These are phyloP conservation scores for Spongia lamella DNA, from an alignment of 37 sponge, comb jelly and placozoan genomes.

Conservation along the genomic window DNA sequence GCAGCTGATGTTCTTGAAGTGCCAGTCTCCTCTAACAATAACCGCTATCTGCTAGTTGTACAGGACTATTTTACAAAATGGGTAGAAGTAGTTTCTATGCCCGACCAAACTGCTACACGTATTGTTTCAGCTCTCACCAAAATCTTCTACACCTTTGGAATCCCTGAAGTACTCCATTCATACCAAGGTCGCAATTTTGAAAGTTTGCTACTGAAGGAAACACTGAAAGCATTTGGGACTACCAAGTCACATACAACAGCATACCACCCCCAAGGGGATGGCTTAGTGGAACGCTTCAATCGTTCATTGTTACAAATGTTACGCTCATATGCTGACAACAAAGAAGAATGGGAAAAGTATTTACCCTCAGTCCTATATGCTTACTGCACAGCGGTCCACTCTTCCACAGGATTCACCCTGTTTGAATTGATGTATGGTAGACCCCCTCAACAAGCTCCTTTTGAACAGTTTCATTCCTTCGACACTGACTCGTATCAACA, in stretches of 20 bases:
- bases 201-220: neutral
- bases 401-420: neutral
- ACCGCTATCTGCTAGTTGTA: conserved; percentile 1
- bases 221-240: neutral
- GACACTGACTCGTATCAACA: neutral
- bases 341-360: neutral
- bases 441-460: neutral
- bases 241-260: conserved; percentile 1
- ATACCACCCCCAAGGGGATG: too few species aligned
- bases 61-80: conserved; percentile 3
- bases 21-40: neutral
- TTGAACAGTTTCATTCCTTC: neutral
- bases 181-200: neutral
- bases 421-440: neutral
- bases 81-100: neutral
- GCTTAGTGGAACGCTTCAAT: too few species aligned
- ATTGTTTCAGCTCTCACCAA: neutral
- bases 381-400: neutral
- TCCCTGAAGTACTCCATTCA: neutral
- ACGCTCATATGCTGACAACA: neutral
- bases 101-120: conserved; percentile 1
- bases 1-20: conserved; percentile 1
- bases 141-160: neutral
- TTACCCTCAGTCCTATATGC: neutral
- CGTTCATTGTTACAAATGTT: too few species aligned